phyloP scores from a whole-genome alignment of 2,113 vertebrate species.

The Lethenteron reissneri region DNA sequence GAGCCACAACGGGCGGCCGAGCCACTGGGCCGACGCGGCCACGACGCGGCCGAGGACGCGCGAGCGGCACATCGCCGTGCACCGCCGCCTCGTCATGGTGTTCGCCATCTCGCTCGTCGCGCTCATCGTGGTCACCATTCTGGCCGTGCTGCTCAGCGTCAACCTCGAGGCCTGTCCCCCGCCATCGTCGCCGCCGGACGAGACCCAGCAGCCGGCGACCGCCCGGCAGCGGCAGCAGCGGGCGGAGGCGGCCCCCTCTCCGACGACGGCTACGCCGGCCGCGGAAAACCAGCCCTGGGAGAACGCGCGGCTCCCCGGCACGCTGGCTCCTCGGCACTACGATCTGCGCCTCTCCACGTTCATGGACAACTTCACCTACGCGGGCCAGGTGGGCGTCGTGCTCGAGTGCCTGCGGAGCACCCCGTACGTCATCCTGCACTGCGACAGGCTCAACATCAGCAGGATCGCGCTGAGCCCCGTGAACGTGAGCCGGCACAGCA shows the following conservation, averaged over 20 bases:
- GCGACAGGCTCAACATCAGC: constrained; percentile 47
- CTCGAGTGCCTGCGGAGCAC: constrained; percentile 60
- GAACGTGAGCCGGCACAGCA: constrained; percentile 38
- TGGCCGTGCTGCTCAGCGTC: constrained; percentile 56
- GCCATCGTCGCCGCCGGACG: constrained; percentile 10
- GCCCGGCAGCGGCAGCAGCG: constrained; percentile 15
- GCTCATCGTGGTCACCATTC: constrained; percentile 50
- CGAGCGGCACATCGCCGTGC: constrained; percentile 55
- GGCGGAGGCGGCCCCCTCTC: constrained; percentile 12
- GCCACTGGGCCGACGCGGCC: constrained; percentile 52
- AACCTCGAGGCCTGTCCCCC: constrained; percentile 54
- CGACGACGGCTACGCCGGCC: too few species aligned
- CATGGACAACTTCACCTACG: constrained; percentile 95
- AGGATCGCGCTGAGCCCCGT: constrained; percentile 46
- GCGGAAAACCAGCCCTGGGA: constrained; percentile 35
- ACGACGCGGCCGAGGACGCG: constrained; percentile 48
- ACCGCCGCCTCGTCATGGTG: constrained; percentile 52
- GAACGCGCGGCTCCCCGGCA: constrained; percentile 35
- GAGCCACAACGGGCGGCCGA: constrained; percentile 43
- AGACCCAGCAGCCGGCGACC: constrained; percentile 13
- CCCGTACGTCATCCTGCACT: constrained; percentile 61
- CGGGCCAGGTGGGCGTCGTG: constrained; percentile 67
- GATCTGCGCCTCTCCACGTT: constrained; percentile 49
- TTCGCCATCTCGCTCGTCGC: constrained; percentile 68
- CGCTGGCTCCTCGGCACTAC: constrained; percentile 60